A percentile compares a stretch with the other conserved stretches of the same genome.
Conservation (phyloP, 2,113 vertebrate species). For the Channa argus region DNA sequence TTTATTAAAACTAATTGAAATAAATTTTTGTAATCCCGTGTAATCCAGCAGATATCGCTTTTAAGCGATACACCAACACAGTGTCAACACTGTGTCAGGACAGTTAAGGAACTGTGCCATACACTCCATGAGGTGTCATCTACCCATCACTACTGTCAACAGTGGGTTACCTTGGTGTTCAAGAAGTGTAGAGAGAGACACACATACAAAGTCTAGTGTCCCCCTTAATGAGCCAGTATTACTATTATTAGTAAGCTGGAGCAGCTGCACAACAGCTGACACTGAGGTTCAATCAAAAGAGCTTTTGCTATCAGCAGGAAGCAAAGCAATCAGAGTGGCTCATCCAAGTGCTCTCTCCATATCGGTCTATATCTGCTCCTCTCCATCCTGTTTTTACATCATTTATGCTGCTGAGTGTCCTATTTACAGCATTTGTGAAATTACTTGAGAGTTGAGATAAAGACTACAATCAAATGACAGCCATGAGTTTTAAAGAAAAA, state of each 20-base stretch:
- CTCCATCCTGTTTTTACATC: slow-evolving; percentile 1
- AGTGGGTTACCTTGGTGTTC: slow-evolving; percentile 40
- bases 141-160: background rate
- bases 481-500: background rate
- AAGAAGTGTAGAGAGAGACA: slow-evolving; percentile 5
- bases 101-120: no score
- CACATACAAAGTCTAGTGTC: slow-evolving; percentile 18
- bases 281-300: slow-evolving; percentile 38
- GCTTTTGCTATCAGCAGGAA: slow-evolving; percentile 23
- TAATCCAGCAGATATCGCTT: no score
- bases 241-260: slow-evolving; percentile 25
- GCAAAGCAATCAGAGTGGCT: background rate
- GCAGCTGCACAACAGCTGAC: slow-evolving; percentile 62
- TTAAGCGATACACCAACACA: no score
- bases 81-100: no score
- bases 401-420: background rate
- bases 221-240: slow-evolving; percentile 41
- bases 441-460: background rate
- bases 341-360: slow-evolving; percentile 9
- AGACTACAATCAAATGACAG: background rate
- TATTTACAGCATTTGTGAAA: slow-evolving; percentile 4
- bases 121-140: no score
- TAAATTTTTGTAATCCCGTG: no score
- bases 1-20: no score
- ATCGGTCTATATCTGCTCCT: background rate